Base-by-base conservation (phyloP, 1,140 invertebrate species). In the Drusus annulatus region DNA sequence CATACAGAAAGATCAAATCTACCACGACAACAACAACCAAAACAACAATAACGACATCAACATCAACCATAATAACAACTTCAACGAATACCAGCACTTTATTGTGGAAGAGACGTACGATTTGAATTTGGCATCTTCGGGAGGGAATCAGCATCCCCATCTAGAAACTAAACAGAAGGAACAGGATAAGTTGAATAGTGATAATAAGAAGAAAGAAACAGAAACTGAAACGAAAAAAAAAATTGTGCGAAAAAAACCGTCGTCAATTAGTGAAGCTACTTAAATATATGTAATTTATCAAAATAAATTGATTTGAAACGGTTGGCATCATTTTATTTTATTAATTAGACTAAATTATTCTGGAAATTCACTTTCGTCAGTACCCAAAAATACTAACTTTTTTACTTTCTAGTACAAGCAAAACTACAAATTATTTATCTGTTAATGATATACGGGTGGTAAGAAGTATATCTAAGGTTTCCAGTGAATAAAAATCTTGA, bases 111-210 rank as follows among this genome's bases (percentile, higher is more conserved):
- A 78, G 16, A 45, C 28, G n/a, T 80, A 80, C 23, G 81, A 83
- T 78, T 52, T 83, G 7, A 83, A 69, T 71, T 54, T 83, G 69
- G 81, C 81, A 28, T 82, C 81, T 6, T 82, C 81, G 13, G 81
- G 81, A 7, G 81, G 81, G 8, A 82, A 82, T 23, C 56, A 80
- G 23, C 36, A 60, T 50, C 81, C 81, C 13, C 7, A 63, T 10
- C 7, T 31, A 21, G 75, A 77, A 51, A 77, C 62, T 63, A 63
- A 77, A 60, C 28, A 25, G 23, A 60, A 16, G 8, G 73, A 76
- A 76, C 25, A 17, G 28, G 23, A 63, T 45, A 45, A 25, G 23
- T 28, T 28, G 19, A 15, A 23, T 2, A 17, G 17, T 16, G 23
- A 25, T 3, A 63, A 28, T 5, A 63, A 21, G 3, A 56, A 56